Evolutionary conservation across 2,888 invertebrate genomes (phyloP).

Genomic region (Trichopoda pennipes): DNA sequence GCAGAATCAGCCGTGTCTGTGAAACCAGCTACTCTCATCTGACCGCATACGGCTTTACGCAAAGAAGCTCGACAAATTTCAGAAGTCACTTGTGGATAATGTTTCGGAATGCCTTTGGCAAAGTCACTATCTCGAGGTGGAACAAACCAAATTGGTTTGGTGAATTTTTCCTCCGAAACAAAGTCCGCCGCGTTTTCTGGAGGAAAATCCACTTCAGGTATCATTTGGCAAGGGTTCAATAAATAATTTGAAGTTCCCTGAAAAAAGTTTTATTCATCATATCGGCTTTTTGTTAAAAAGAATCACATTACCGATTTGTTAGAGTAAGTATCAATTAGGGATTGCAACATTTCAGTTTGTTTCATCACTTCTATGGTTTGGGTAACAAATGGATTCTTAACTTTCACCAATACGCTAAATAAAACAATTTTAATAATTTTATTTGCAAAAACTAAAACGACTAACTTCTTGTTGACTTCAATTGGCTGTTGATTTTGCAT

Average conservation of each 20-base stretch:
- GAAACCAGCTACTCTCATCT: conserved; percentile 78
- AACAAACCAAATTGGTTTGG: conserved; percentile 80
- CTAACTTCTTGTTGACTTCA: conserved; percentile 71
- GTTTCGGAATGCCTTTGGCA: conserved; percentile 75
- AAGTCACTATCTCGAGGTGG: conserved; percentile 77
- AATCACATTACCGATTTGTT: conserved; percentile 76
- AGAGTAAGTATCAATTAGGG: conserved; percentile 79
- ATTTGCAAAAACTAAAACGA: background rate
- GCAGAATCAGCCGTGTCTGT: conserved; percentile 79
- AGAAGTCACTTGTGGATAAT: conserved; percentile 74
- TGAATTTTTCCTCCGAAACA: conserved; percentile 77
- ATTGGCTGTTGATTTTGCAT: conserved; percentile 68
- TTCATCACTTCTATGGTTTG: conserved; percentile 81
- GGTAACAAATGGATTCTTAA: conserved; percentile 78
- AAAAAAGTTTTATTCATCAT: conserved; percentile 6
- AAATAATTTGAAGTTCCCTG: conserved; percentile 79
- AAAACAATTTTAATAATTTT: background rate
- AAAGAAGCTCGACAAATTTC: conserved; percentile 74
- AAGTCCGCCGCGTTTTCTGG: conserved; percentile 79
- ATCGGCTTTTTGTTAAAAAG: background rate
- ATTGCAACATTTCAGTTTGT: conserved; percentile 80
- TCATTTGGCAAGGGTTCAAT: conserved; percentile 79
- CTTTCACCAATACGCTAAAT: conserved; percentile 73
- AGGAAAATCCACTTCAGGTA: conserved; percentile 80
- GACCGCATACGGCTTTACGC: conserved; percentile 78